Percentiles rank a stretch among this genome's conserved stretches.
Conservation (phyloP, 2,113 vertebrate species). For the Motacilla tschutschensis region DNA sequence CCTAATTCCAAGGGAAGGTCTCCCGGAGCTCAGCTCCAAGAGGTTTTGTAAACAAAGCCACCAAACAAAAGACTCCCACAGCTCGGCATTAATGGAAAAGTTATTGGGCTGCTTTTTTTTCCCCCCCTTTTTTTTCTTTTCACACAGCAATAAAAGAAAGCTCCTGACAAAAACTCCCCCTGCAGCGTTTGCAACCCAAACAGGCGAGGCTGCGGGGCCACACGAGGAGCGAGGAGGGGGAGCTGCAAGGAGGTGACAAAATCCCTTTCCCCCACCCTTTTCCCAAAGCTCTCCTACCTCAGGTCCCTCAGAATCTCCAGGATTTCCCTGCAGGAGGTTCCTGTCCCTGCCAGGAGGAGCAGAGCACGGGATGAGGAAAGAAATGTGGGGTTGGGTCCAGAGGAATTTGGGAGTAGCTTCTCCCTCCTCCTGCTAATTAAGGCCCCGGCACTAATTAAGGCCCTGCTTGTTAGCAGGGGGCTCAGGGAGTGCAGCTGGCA, state of each 20-base stretch:
- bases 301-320: neutral
- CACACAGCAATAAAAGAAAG: neutral
- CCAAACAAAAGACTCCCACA: neutral
- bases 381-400: neutral
- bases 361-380: too few relatives aligned
- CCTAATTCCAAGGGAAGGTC: neutral
- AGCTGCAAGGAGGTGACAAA: neutral
- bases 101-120: neutral
- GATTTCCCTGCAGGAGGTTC: neutral
- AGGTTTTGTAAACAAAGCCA: neutral
- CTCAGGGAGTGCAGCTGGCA: neutral
- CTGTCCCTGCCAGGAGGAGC: too few relatives aligned
- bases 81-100: constrained; percentile 17
- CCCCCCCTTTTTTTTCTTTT: accelerated
- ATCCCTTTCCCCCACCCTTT: accelerated
- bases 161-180: neutral
- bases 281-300: neutral
- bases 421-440: neutral
- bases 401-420: neutral
- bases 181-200: neutral
- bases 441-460: neutral
- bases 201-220: neutral
- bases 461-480: neutral
- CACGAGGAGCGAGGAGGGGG: accelerated
- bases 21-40: neutral